Evolutionary conservation across 2,113 vertebrate genomes (phyloP).

Genomic region (Perca schrenkii): DNA sequence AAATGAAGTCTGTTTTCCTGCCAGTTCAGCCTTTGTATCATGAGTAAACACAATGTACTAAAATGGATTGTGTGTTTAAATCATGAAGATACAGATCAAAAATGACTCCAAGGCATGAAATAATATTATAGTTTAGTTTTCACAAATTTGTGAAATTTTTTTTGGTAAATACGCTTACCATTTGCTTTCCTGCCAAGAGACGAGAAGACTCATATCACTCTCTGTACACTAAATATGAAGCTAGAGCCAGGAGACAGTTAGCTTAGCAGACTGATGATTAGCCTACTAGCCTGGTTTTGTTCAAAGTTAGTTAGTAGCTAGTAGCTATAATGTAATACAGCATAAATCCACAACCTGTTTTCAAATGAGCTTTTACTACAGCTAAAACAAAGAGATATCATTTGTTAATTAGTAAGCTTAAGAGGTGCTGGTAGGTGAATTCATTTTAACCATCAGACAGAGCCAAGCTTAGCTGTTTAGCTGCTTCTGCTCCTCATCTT

Average conservation of each 20-base stretch:
- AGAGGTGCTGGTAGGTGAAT: neutral
- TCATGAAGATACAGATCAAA: neutral
- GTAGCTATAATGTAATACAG: too few relatives aligned
- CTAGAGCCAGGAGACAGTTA: too few relatives aligned
- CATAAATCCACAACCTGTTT: neutral
- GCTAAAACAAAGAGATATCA: too few relatives aligned
- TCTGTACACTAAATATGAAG: too few relatives aligned
- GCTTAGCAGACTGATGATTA: too few relatives aligned
- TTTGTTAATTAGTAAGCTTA: too few relatives aligned
- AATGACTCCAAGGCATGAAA: neutral
- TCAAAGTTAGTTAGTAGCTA: too few relatives aligned
- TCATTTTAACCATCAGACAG: neutral
- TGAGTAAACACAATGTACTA: conserved; percentile 6
- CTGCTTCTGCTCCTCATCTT: neutral
- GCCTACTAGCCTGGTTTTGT: too few relatives aligned
- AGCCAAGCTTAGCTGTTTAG: neutral
- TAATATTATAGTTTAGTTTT: neutral
- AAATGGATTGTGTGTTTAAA: neutral
- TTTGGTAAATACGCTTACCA: too few relatives aligned
- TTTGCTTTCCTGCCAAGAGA: too few relatives aligned
- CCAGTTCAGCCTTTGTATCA: conserved; percentile 5
- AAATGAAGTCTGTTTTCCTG: conserved; percentile 53
- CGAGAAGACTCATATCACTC: too few relatives aligned
- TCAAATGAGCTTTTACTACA: neutral
- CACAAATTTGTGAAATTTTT: neutral